These are phyloP conservation scores for Zaprionus bogoriensis DNA, from an alignment of 2,888 invertebrate genomes.

Conservation along the genomic window DNA sequence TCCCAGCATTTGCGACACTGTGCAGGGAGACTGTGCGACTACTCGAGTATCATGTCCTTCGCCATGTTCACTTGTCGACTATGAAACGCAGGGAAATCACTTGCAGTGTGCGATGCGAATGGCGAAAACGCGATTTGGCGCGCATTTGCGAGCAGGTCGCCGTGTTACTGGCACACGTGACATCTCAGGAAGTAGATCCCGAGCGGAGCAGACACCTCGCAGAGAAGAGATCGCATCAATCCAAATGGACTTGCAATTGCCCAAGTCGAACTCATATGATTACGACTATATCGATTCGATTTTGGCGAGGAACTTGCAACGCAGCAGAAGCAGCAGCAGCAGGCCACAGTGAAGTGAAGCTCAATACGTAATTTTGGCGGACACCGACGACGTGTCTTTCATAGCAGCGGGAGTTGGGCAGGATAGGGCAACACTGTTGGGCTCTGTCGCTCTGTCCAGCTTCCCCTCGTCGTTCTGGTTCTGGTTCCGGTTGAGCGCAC, in stretches of 20 bases:
- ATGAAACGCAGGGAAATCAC: conserved; percentile 47
- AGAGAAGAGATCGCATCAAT: not conserved
- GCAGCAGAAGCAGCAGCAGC: too few relatives aligned
- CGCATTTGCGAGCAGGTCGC: conserved; percentile 48
- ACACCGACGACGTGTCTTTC: conserved; percentile 23
- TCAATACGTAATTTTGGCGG: conserved; percentile 41
- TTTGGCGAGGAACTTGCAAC: not conserved
- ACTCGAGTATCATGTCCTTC: conserved; percentile 69
- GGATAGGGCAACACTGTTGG: not conserved
- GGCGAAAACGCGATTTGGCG: conserved; percentile 74
- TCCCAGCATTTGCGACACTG: conserved; percentile 33
- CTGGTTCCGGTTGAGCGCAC: conserved; percentile 66
- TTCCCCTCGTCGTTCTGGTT: conserved; percentile 21
- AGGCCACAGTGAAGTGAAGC: conserved; percentile 31
- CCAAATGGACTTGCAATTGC: not conserved
- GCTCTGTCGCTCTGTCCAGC: conserved; percentile 33
- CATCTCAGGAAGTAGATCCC: not conserved
- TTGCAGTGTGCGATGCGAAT: conserved; percentile 57
- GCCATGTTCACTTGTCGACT: conserved; percentile 64
- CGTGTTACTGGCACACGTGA: not conserved
- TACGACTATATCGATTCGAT: not conserved
- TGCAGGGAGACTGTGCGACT: conserved; percentile 33
- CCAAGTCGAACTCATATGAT: not conserved
- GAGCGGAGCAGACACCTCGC: too few relatives aligned
- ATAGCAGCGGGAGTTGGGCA: not conserved